Evolutionary conservation across 2,888 invertebrate genomes (phyloP), one percentile per base, ranked within the genome.

Genomic region (Caenorhabditis macrosperma): DNA sequence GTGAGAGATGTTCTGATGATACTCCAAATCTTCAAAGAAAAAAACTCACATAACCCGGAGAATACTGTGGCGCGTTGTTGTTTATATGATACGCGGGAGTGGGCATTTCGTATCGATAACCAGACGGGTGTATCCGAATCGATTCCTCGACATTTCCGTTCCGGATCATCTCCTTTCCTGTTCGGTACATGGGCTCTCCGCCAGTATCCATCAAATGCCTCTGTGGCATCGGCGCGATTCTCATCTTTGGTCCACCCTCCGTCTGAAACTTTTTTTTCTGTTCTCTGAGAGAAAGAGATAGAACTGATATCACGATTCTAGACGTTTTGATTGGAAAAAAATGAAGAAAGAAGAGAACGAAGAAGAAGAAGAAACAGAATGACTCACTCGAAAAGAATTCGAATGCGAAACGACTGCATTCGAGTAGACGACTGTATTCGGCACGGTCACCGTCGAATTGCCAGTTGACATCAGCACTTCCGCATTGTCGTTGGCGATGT

Each of bases 341-440:
- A 44, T 17, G 17, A 9, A 44, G 33, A 33, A 33, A 9, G 9
- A 44, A 44, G 4, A 9, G 3, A 44, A 4, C 17, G 44, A 9
- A 17, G 20, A 44, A 17, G 20, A 44, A 4, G 12, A 22, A 57
- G 22, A 38, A 38, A 22, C 4, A 55, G 22, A 35, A 41, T 72
- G 74, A 74, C 74, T 74, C 74, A 74, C 74, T 50, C 74, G 57
- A 54, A 74, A 74, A 63, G 74, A 74, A 74, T 64, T 74, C 59
- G 64, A 74, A 38, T 64, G 64, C 59, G 64, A 50, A 41, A 64
- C 72, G 46, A 52, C 54, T 6, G 41, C 55, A n/a, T n/a, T n/a
- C n/a, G n/a, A n/a, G n/a, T n/a, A n/a, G n/a, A n/a, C n/a, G n/a
- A n/a, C 33, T 26, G 44, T 3, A 44, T 44, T 61, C 33, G 69